Base-by-base conservation (phyloP, 2,113 vertebrate genomes). In the Polyodon spathula region DNA sequence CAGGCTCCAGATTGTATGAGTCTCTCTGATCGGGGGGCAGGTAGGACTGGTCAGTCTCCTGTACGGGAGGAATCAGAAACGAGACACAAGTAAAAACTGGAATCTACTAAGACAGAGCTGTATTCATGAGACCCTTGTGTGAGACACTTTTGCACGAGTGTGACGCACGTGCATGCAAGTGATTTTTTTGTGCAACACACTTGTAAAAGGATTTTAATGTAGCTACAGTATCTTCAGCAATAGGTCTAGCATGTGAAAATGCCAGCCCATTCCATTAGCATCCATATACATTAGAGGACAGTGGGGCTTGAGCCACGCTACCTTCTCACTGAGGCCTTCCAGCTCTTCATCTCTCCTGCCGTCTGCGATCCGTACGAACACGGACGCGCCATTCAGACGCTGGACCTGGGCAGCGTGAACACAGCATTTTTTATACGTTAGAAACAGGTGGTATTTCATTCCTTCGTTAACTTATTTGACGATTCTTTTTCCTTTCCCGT, bases 341-440 rank as follows among this genome's bases (percentile, higher is more conserved):
- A 72, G 40, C 43, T 71, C 70, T 56, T 61, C 60, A 16, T 65
- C 55, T 42, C 70, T 62, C 5, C 72, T 62, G 37, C 72, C 64
- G 46, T 74, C 72, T 54, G 65, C 66, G 16, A 74, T 69, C 12
- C 64, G 61, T 2, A 74, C 64, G 66, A 63, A 54, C 5, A 74
- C 16, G 9, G 72, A 71, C 4, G 70, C 66, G 11, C 63, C 70
- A 14, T 46, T 37, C 14, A 73, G 39, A 37, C 60, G 48, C 8
- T 64, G 50, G 11, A 74, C 59, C 75, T 74, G n/a, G 12, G 11
- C 9, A 9, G 11, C 16, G 6, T 6, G 15, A 50, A 43, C 38
- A 61, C 37, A 54, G 16, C 16, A 27, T 27, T 27, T 27, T 27
- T 27, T 27, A 27, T 27, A 27, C 27, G 27, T 27, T 27, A 27